Conservation (phyloP, 2,113 vertebrate genomes). For the Callaeas wilsoni region DNA sequence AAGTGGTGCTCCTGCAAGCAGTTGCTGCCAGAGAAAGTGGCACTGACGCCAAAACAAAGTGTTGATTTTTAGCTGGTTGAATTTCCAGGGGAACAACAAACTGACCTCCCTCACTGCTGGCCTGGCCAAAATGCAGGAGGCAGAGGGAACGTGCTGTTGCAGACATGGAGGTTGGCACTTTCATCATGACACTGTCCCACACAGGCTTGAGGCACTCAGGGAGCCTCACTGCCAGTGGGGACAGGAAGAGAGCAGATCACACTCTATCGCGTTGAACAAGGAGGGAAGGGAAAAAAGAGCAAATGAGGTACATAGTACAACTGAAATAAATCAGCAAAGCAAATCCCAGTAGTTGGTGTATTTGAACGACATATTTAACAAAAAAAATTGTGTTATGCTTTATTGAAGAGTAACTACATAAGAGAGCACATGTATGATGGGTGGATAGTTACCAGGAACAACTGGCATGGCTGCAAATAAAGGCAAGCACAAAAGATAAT, state of each 20-base stretch:
- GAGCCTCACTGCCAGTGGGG: background rate
- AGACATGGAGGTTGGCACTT: background rate
- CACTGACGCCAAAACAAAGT: background rate
- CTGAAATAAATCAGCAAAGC: background rate
- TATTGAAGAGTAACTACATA: background rate
- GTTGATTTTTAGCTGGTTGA: background rate
- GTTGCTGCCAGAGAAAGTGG: background rate
- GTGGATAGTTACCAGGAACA: background rate
- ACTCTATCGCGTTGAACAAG: background rate
- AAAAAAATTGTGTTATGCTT: background rate
- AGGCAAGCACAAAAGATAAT: background rate
- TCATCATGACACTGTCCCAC: background rate
- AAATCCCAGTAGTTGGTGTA: background rate
- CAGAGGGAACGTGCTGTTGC: background rate
- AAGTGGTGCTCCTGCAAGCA: background rate
- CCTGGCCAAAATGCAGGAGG: background rate
- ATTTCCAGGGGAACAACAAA: background rate
- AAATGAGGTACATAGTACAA: background rate
- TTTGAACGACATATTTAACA: background rate
- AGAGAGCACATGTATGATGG: background rate
- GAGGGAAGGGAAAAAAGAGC: background rate
- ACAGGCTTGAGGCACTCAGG: background rate
- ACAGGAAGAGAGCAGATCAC: background rate
- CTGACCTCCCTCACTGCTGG: background rate
- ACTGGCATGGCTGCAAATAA: background rate